These are phyloP conservation scores for Melanaphis sacchari DNA, from an alignment of 1,140 invertebrate species.

Conservation along the genomic window DNA sequence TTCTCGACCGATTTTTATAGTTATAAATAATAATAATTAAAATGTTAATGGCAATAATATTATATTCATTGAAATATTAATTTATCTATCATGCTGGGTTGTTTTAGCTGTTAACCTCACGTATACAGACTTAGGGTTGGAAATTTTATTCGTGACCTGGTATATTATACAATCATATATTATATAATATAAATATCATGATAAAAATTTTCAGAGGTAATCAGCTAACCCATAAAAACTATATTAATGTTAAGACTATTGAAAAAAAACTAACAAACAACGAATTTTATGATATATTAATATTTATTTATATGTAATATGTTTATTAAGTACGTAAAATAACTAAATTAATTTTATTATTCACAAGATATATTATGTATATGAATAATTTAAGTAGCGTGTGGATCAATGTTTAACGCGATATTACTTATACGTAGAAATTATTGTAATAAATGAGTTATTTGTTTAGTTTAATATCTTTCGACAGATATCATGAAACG, in stretches of 20 bases:
- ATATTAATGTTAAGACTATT: background rate
- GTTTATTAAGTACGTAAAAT: background rate
- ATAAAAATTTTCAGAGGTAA: background rate
- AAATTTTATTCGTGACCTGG: background rate
- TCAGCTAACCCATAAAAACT: conserved; percentile 14
- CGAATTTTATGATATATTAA: background rate
- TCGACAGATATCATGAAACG: background rate
- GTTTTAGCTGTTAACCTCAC: conserved; percentile 9
- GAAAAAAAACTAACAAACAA: background rate
- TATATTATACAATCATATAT: background rate
- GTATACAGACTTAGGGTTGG: background rate
- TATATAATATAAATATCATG: background rate
- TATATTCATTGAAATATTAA: background rate
- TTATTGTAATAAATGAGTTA: background rate
- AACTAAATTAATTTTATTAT: background rate
- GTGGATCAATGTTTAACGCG: conserved; percentile 2
- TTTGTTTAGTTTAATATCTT: background rate
- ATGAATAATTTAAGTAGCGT: conserved; percentile 30
- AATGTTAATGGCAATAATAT: background rate
- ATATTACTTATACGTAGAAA: background rate
- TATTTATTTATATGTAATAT: background rate
- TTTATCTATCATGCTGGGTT: background rate
- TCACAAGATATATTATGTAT: background rate
- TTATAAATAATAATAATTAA: background rate
- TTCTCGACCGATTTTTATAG: background rate